A percentile compares a stretch with the other conserved stretches of the same genome.
These are phyloP conservation scores for Antigone vipio DNA, from an alignment of 2,113 vertebrate species.

Conservation along the genomic window DNA sequence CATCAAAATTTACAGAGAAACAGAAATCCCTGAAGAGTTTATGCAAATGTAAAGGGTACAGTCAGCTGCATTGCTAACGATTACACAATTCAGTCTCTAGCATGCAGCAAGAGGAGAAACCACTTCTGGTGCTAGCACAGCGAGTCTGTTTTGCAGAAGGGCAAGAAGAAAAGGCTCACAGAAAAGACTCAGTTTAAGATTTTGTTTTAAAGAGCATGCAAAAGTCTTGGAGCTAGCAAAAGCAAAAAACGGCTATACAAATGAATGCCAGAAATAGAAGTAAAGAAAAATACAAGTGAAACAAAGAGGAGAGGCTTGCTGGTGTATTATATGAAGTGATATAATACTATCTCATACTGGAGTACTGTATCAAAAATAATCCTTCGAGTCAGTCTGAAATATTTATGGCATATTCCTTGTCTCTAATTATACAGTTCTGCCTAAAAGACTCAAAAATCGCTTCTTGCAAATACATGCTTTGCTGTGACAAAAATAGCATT, in stretches of 20 bases:
- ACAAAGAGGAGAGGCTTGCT: neutral
- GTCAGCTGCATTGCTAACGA: neutral
- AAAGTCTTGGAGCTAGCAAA: neutral
- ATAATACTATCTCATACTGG: neutral
- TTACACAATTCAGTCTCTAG: neutral
- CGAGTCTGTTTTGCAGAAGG: neutral
- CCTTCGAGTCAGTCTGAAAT: neutral
- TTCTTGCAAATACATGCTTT: neutral
- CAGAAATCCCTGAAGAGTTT: neutral
- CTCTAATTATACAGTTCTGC: neutral
- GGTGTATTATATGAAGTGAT: neutral
- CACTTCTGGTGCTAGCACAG: neutral
- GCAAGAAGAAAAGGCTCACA: neutral
- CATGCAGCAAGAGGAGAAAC: neutral
- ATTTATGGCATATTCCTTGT: neutral
- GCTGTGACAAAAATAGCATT: neutral
- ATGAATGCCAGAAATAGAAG: neutral
- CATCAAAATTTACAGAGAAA: neutral
- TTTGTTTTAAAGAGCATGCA: neutral
- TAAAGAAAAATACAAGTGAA: neutral
- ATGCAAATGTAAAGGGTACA: neutral
- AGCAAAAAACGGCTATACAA: neutral
- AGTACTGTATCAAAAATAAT: neutral
- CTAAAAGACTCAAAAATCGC: neutral
- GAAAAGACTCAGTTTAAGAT: neutral